phyloP scores from a whole-genome alignment of 2,113 vertebrate species.

The Procavia capensis region DNA sequence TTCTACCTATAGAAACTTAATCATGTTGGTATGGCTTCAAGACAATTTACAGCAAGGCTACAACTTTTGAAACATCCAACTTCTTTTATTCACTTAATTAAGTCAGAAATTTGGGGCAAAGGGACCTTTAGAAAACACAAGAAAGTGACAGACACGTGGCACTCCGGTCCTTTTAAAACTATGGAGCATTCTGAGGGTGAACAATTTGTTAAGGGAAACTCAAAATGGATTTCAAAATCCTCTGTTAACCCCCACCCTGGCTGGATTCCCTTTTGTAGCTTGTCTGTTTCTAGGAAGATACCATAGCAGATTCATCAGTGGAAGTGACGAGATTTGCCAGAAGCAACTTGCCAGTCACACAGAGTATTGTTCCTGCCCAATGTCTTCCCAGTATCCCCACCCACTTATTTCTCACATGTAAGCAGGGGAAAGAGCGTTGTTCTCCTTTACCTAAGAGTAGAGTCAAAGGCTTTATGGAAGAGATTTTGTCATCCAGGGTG shows the following conservation, averaged over 20 bases:
- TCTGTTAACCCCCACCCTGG: too few relatives aligned
- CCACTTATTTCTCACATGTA: background rate
- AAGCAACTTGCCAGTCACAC: background rate
- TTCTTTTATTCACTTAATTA: slow-evolving; percentile 34
- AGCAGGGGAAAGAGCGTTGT: background rate
- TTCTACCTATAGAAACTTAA: slow-evolving; percentile 35
- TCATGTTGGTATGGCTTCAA: slow-evolving; percentile 8
- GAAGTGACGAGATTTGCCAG: background rate
- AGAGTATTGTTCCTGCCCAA: background rate
- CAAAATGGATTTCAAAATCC: background rate
- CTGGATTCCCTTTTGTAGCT: background rate
- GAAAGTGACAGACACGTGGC: background rate
- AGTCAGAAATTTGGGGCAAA: slow-evolving; percentile 28
- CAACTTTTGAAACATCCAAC: background rate
- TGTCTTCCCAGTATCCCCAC: background rate
- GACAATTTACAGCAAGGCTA: slow-evolving; percentile 31
- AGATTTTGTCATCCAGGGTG: background rate
- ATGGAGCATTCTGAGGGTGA: background rate
- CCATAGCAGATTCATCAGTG: background rate
- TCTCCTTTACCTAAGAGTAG: slow-evolving; percentile 4
- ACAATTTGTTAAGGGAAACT: slow-evolving; percentile 17
- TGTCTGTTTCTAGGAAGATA: background rate
- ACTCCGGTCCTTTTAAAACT: background rate
- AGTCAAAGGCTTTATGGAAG: background rate
- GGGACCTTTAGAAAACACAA: background rate